phyloP scores from a whole-genome alignment of 2,113 vertebrate species.

The Melanerpes formicivorus region DNA sequence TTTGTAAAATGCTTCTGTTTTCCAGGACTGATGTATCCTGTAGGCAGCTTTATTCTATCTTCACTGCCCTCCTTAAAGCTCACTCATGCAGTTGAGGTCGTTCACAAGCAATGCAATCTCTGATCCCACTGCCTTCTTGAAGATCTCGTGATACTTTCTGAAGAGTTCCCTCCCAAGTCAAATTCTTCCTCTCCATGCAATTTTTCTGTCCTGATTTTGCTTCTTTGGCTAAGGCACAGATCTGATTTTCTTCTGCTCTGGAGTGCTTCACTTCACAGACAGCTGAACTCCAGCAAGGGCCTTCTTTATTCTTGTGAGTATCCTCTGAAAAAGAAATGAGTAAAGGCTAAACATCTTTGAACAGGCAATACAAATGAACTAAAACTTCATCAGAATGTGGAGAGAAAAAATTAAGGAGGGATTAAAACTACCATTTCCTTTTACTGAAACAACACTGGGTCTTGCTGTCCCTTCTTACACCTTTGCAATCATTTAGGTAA shows the following conservation, averaged over 20 bases:
- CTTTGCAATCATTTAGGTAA: neutral
- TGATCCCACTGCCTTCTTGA: neutral
- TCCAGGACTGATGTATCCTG: neutral
- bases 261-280: neutral
- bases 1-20: neutral
- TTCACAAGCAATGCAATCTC: neutral
- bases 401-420: neutral
- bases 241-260: neutral
- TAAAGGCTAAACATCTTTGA: constrained; percentile 14
- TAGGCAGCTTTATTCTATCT: neutral
- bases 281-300: neutral
- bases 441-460: neutral
- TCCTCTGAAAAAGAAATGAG: neutral
- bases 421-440: neutral
- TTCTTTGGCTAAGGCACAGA: neutral
- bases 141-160: neutral
- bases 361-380: neutral
- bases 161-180: neutral
- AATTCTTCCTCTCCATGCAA: neutral
- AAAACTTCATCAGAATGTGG: neutral
- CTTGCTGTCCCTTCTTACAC: neutral
- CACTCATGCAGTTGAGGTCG: neutral
- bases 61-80: neutral
- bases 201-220: neutral
- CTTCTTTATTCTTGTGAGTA: neutral